Evolutionary conservation across 1,140 invertebrate genomes (phyloP).

Genomic region (Pogonus chalceus): DNA sequence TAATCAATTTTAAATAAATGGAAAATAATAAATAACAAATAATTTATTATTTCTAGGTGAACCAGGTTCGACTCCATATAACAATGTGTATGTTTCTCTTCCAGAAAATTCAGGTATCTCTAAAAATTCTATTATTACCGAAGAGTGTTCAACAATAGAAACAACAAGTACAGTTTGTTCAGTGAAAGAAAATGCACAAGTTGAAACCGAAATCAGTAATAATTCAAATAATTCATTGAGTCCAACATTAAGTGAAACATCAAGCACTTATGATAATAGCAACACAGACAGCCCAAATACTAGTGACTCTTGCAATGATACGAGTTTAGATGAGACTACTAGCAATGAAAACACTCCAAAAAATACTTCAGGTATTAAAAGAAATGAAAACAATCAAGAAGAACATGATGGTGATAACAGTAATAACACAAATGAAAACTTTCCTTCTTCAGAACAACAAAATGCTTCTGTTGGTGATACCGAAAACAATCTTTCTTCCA

Average conservation of each 20-base stretch:
- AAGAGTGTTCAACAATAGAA: no score
- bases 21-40: no score
- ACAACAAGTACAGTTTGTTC: background rate
- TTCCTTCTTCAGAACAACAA: no score
- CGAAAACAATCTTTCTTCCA: no score
- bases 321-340: background rate
- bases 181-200: conserved; percentile 10
- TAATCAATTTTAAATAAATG: no score
- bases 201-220: conserved; percentile 9
- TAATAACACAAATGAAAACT: no score
- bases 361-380: background rate
- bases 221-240: background rate
- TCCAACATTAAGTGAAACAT: background rate
- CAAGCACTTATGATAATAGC: background rate
- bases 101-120: no score
- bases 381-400: no score
- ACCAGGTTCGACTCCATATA: conserved; percentile 33
- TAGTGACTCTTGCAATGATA: background rate
- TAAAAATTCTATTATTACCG: no score
- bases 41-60: conserved; percentile 20
- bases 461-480: no score
- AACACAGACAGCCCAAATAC: background rate
- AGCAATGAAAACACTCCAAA: background rate
- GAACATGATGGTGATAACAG: no score
- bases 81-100: conserved; percentile 30